A percentile compares a stretch with the other conserved stretches of the same genome.
These are phyloP conservation scores for Gallinago solitaria DNA, from an alignment of 2,797 vertebrate genomes.

Conservation along the genomic window DNA sequence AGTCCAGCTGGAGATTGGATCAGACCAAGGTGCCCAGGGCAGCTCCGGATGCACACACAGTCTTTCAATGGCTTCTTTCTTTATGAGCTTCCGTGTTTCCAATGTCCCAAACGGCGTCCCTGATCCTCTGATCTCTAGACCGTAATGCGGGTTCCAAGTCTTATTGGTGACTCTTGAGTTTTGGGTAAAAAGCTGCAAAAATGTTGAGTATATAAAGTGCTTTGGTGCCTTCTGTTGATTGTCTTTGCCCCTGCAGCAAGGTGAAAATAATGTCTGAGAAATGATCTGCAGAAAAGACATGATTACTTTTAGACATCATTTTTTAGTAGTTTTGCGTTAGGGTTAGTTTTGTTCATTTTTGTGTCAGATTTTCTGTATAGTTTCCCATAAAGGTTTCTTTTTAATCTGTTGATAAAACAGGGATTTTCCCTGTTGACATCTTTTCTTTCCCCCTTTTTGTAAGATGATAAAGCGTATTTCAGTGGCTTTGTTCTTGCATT, in stretches of 20 bases:
- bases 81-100: background rate
- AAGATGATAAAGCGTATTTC: background rate
- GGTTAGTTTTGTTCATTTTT: background rate
- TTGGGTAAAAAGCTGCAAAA: background rate
- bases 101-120: background rate
- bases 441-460: background rate
- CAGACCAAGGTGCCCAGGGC: background rate
- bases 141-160: background rate
- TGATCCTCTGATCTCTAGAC: background rate
- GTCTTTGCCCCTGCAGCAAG: background rate
- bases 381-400: background rate
- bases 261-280: background rate
- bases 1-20: background rate
- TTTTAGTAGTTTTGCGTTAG: background rate
- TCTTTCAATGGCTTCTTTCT: background rate
- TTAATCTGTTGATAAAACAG: background rate
- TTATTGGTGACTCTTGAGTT: background rate
- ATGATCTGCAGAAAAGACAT: background rate
- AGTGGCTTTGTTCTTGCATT: background rate
- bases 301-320: background rate
- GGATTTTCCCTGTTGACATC: background rate
- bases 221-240: background rate
- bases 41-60: rapidly evolving
- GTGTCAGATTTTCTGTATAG: background rate
- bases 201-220: background rate